phyloP scores from a whole-genome alignment of 2,888 invertebrate species.

The Luperina testacea region DNA sequence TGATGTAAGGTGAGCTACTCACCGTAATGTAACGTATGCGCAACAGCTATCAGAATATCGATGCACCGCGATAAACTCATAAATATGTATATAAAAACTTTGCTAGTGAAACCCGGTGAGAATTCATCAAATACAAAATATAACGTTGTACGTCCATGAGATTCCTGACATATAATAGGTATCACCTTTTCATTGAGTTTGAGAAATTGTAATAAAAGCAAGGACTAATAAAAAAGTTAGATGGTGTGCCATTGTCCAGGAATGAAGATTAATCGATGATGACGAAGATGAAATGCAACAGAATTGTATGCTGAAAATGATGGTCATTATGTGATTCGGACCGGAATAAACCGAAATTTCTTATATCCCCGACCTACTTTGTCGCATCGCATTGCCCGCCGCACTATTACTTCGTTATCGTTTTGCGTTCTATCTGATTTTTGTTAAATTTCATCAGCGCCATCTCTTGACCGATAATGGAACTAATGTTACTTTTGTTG shows the following conservation, averaged over 20 bases:
- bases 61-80: slow-evolving; percentile 29
- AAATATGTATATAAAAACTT: slow-evolving; percentile 41
- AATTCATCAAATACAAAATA: slow-evolving; percentile 18
- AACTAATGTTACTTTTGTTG: too few species aligned
- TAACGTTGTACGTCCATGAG: neutral
- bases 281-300: neutral
- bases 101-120: neutral
- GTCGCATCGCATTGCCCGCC: too few species aligned
- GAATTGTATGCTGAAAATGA: neutral
- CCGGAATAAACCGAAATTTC: too few species aligned
- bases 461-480: too few species aligned
- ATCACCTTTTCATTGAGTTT: neutral
- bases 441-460: too few species aligned
- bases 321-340: neutral
- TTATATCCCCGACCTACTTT: too few species aligned
- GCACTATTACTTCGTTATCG: too few species aligned
- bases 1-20: neutral
- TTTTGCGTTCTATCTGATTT: too few species aligned
- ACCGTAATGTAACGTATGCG: slow-evolving; percentile 12
- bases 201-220: neutral
- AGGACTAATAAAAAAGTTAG: neutral
- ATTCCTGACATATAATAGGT: neutral
- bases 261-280: neutral
- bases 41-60: slow-evolving; percentile 40
- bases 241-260: neutral